Evolutionary conservation across 1,140 invertebrate species (phyloP).

Genomic region (Drosophila ambigua): DNA sequence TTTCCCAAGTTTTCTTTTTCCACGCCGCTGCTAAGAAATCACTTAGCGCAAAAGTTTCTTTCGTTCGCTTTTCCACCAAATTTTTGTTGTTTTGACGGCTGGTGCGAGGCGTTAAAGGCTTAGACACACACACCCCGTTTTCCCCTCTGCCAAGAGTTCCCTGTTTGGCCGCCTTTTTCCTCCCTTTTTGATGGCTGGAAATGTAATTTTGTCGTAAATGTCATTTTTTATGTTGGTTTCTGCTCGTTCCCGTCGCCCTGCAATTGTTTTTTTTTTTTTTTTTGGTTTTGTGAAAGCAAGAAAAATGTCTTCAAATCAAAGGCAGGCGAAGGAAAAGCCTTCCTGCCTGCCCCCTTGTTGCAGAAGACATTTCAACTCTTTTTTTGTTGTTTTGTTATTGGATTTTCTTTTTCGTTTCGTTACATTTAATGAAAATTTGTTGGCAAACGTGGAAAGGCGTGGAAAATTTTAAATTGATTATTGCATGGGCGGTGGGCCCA

Average conservation of each 20-base stretch:
- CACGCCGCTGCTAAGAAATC: slow-evolving; percentile 26
- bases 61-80: slow-evolving; percentile 32
- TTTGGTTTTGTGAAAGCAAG: slow-evolving; percentile 29
- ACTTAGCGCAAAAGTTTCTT: slow-evolving; percentile 60
- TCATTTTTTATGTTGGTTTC: slow-evolving; percentile 69
- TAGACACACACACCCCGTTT: slow-evolving; percentile 20
- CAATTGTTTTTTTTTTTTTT: slow-evolving; percentile 62
- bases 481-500: slow-evolving; percentile 35
- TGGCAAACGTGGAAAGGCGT: slow-evolving; percentile 65
- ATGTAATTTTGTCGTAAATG: slow-evolving; percentile 75
- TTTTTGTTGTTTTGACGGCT: slow-evolving; percentile 33
- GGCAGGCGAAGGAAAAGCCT: slow-evolving; percentile 40
- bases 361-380: slow-evolving; percentile 66
- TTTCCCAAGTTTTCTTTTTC: slow-evolving; percentile 48
- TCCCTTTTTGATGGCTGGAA: slow-evolving; percentile 44
- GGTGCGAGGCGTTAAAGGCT: slow-evolving; percentile 52
- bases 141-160: background rate
- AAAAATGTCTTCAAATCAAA: slow-evolving; percentile 75
- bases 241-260: slow-evolving; percentile 39
- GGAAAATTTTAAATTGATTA: slow-evolving; percentile 77
- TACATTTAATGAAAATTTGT: slow-evolving; percentile 77
- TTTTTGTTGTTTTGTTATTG: slow-evolving; percentile 41
- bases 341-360: slow-evolving; percentile 1
- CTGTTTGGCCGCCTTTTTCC: background rate
- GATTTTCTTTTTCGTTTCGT: slow-evolving; percentile 40